A percentile compares a stretch with the other conserved stretches of the same genome.
phyloP scores from a whole-genome alignment of 1,140 invertebrate genomes.

The Tetramorium simillimum region DNA sequence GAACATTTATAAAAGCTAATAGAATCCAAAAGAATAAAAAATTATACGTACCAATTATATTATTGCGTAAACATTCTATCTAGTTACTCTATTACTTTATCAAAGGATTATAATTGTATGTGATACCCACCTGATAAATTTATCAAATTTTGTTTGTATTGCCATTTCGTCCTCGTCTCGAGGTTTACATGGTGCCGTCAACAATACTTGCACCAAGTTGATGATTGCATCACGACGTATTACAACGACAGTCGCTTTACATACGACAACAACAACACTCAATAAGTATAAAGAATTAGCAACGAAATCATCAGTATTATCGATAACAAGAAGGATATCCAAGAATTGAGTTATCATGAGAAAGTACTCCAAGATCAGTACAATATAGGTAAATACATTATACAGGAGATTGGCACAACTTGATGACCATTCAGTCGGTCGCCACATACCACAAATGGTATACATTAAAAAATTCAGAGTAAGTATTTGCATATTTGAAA shows the following conservation, averaged over 20 bases:
- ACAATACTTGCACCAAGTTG: not conserved
- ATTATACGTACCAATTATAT: too few species aligned
- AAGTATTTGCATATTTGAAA: not conserved
- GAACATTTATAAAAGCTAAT: too few species aligned
- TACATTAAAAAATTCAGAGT: conserved; percentile 38
- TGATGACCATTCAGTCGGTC: conserved; percentile 34
- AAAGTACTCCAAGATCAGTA: not conserved
- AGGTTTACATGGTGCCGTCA: not conserved
- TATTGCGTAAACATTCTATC: too few species aligned
- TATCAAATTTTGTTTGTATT: conserved; percentile 20
- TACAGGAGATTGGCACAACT: conserved; percentile 4
- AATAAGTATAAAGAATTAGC: not conserved
- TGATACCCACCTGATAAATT: conserved; percentile 4
- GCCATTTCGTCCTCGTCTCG: not conserved
- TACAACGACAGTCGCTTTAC: conserved; percentile 15
- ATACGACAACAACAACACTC: not conserved
- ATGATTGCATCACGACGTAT: not conserved
- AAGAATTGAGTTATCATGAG: not conserved
- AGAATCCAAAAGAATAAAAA: too few species aligned
- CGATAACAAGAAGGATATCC: not conserved
- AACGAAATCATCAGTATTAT: not conserved
- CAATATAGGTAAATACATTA: not conserved
- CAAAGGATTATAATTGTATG: not conserved
- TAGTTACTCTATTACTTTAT: not conserved
- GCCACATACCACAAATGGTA: conserved; percentile 25